Base-by-base conservation (phyloP, 2,888 invertebrate genomes). In the Julus scandinavius region DNA sequence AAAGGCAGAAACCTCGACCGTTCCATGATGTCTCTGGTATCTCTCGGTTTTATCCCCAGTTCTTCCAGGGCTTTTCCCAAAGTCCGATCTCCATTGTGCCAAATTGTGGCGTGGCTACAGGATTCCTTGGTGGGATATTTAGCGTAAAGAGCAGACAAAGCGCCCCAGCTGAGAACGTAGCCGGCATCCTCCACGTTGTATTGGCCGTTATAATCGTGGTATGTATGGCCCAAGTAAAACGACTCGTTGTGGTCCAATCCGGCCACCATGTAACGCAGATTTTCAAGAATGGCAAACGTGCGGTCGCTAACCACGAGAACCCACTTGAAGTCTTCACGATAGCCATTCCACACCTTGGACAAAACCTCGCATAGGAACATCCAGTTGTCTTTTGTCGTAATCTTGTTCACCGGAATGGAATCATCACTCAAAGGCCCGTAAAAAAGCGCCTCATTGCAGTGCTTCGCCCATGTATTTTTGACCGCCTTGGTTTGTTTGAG, bases 171-270 rank as follows among this genome's bases (percentile, higher is more conserved):
- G 9, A 91, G 85, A 5, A 90, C 90, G 87, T 90, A 90, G 7
- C 91, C 91, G 9, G 91, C 90, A 83, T 90, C 89, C 15, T 89
- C 89, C 72, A 90, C 85, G 87, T 91, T 91, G 88, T 90, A 91
- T 20, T 90, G 86, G 83, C 87, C 90, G 63, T 90, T 89, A 84
- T 90, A 90, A 88, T 90, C 90, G 86, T 90, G 89, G 13, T 90
- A 90, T 9, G 91, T 87, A 88, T 91, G 90, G 9, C 91, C 91
- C 13, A 91, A 88, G 88, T 91, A 91, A 87, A 89, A 90, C n/a
- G 89, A 88, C 20, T 89, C 58, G 50, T 88, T 88, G 50, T 89
- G 80, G 86, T 90, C 90, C 40, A 90, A 87, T 3, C 90, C 88
- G 17, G 91, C 90, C 38, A 91, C 89, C 89, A 90, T 90, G 86